Evolutionary conservation across 1,140 invertebrate species (phyloP), one percentile per base, ranked within the genome.

Genomic region (Orius insidiosus): DNA sequence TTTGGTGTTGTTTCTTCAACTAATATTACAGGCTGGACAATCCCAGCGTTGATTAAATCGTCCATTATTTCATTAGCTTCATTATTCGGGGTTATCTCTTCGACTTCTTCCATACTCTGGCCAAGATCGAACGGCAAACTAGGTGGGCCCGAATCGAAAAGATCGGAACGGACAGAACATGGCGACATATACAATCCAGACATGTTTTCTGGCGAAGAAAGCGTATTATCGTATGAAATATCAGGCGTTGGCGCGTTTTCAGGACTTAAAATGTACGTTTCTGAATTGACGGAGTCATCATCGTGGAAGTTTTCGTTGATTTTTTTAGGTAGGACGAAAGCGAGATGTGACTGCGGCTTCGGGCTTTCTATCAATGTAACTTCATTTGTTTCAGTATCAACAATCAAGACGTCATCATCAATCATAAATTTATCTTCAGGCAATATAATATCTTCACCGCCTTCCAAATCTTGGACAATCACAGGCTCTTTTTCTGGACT

Each of bases 371-470:
- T 53, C 0, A 72, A 49, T 10, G 64, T 61, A 30, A 65, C 69
- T 56, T 64, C 57, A 49, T 72, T 70, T 1, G 71, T 72, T 52
- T 62, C 58, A 0, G 62, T 70, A 52, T 74, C 67, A 15, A 73
- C 62, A 15, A 71, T 56, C 3, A 74, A 55, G 38, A 74, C 56
- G 52, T 74, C 71, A 45, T 71, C 71, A 7, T 59, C 57, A 11
- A 53, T 50, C 18, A 43, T 15, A 18, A 43, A 39, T 8, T 43
- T 47, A 19, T 48, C 45, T 48, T 47, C 39, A 44, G 42, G 45
- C 24, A 53, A 50, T 41, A 53, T 46, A 8, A 53, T 19, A 19
- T 46, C 37, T 14, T 40, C 19, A 34, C 24, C 44, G 19, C 42
- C 32, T 38, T 55, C 54, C 24, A 55, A 45, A 39, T 55, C 53